Base-by-base conservation (phyloP, 2,113 vertebrate species). In the Cynoglossus semilaevis region DNA sequence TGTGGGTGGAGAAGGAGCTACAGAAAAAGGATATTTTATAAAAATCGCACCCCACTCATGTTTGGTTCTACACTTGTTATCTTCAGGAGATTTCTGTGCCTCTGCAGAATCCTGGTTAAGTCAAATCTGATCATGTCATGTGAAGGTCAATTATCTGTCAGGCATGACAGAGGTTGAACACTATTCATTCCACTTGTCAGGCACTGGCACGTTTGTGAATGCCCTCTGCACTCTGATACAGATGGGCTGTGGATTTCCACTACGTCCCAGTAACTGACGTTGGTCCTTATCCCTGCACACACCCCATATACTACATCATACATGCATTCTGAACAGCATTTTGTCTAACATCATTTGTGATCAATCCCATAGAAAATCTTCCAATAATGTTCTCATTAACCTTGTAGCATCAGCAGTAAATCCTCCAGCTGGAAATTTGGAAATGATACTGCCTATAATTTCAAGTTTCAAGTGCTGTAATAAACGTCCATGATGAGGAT, bases 401-500 rank as follows among this genome's bases (percentile, higher is more conserved):
- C 46, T 49, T 49, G 46, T 50, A 35, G 15, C 11, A 14, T 13
- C 51, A 18, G 17, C 9, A 35, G 38, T 14, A 41, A 19, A 41
- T 40, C 36, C 16, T 5, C 14, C 14, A 34, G 22, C 55, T 46
- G 13, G 35, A 15, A 38, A 38, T 47, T 47, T 4, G 1, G 5
- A 4, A 19, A 36, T n/a, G 8, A 55, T 14, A 1, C 7, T 14
- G 11, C 17, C 4, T 18, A 7, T 15, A 15, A 50, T 51, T 19
- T n/a, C 12, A 37, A 19, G 16, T 47, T 8, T 46, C 37, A 22
- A 64, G 13, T 41, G 38, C 15, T 55, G n/a, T 12, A 62, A 29
- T 36, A 63, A 74, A 37, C 42, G 19, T 7, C 29, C 29, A 15
- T 43, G 12, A 68, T 74, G 46, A 57, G 12, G 5, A 58, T 63